These are phyloP conservation scores for Drosophila colorata DNA, from an alignment of 2,888 invertebrate species.

Conservation along the genomic window DNA sequence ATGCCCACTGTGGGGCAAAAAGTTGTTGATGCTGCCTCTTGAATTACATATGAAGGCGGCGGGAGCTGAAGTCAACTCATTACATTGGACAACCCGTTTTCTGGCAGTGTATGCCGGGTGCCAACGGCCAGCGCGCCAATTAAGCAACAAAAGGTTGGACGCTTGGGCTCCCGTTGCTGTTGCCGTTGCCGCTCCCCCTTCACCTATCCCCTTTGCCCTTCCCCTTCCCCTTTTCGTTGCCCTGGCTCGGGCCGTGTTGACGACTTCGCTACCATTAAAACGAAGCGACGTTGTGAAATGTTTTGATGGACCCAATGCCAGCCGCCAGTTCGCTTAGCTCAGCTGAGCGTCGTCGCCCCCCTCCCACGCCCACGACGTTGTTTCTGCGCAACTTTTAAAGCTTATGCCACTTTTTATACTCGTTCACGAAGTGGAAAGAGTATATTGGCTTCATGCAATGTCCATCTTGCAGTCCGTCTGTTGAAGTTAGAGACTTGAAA, in stretches of 20 bases:
- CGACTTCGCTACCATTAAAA: conserved; percentile 68
- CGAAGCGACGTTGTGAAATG: conserved; percentile 64
- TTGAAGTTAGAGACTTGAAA: too few relatives aligned
- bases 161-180: conserved; percentile 30
- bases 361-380: conserved; percentile 15
- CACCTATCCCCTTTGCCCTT: not conserved
- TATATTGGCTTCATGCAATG: too few relatives aligned
- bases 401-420: not conserved
- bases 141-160: conserved; percentile 71
- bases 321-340: conserved; percentile 16
- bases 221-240: conserved; percentile 12
- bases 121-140: conserved; percentile 64
- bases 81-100: conserved; percentile 11
- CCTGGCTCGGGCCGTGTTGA: conserved; percentile 24
- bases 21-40: conserved; percentile 35
- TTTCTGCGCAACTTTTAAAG: conserved; percentile 44
- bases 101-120: conserved; percentile 17
- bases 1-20: conserved; percentile 19
- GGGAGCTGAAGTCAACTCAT: conserved; percentile 10
- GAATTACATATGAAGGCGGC: conserved; percentile 16
- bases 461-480: too few relatives aligned
- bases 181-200: not conserved
- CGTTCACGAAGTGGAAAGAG: too few relatives aligned
- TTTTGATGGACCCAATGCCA: conserved; percentile 66
- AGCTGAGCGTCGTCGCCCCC: not conserved